These are phyloP conservation scores for Protula sp. DNA, from an alignment of 2,888 invertebrate genomes.

Conservation along the genomic window DNA sequence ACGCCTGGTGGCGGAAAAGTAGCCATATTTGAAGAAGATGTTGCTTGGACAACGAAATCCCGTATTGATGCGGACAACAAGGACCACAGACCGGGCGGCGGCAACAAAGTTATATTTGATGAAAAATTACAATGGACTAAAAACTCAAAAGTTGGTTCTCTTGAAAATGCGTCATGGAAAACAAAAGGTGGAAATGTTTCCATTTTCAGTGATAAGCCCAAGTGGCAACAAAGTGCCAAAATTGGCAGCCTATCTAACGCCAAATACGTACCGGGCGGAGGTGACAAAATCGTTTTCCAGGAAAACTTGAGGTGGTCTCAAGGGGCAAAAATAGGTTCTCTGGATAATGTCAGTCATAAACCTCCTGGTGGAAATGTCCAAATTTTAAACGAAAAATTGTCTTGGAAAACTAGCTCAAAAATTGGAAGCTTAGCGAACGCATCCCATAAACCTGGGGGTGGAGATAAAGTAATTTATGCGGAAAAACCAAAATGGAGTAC, in stretches of 20 bases:
- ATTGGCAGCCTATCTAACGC: conserved; percentile 21
- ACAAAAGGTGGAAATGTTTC: conserved; percentile 6
- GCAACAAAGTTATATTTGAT: conserved; percentile 1
- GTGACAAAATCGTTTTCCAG: conserved; percentile 15
- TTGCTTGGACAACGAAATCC: conserved; percentile 13
- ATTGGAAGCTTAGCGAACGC: neutral
- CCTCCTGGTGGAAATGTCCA: conserved; percentile 6
- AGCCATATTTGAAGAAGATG: neutral
- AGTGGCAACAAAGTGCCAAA: neutral
- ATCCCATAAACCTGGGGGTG: neutral
- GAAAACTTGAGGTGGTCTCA: conserved; percentile 21
- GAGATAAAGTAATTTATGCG: neutral
- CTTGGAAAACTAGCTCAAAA: neutral
- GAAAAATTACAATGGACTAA: conserved; percentile 23
- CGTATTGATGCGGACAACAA: conserved; percentile 25
- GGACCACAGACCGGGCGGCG: conserved; percentile 23
- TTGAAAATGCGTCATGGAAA: conserved; percentile 22
- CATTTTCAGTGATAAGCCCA: neutral
- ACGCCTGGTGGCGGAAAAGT: neutral
- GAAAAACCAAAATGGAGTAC: neutral
- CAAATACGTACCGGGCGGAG: neutral
- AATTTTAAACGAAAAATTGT: conserved; percentile 1
- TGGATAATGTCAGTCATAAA: neutral
- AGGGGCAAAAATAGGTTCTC: neutral
- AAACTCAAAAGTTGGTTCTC: conserved; percentile 20